Evolutionary conservation across 2,113 vertebrate species (phyloP).

Genomic region (Ceratotherium simum): DNA sequence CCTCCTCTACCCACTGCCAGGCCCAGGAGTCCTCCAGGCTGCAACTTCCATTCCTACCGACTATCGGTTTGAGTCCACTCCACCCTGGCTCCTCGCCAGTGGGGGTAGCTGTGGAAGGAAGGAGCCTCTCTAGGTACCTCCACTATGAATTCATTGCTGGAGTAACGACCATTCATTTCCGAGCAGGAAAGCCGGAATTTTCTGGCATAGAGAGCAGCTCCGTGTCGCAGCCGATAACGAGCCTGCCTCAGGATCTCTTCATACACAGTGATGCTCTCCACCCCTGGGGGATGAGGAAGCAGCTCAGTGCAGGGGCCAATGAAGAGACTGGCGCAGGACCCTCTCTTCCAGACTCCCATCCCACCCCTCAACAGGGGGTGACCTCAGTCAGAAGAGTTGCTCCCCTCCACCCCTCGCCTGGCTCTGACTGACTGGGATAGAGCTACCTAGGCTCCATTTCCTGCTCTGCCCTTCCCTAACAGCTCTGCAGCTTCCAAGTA

Average conservation of each 20-base stretch:
- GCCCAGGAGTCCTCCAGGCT: neutral
- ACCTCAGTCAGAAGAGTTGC: neutral
- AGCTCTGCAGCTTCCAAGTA: neutral
- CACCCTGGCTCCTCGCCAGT: neutral
- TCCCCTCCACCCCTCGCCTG: rapidly evolving
- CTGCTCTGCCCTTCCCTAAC: neutral
- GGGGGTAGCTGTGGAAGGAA: neutral
- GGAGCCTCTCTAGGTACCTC: slow-evolving; percentile 88
- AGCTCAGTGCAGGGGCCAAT: neutral
- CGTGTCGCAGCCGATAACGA: slow-evolving; percentile 92
- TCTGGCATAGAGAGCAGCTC: slow-evolving; percentile 95
- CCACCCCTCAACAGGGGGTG: neutral
- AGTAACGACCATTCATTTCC: slow-evolving; percentile 98
- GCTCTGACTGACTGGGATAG: neutral
- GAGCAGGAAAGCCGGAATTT: slow-evolving; percentile 97
- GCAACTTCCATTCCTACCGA: neutral
- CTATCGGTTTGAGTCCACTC: neutral
- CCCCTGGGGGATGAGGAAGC: slow-evolving; percentile 84
- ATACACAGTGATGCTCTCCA: slow-evolving; percentile 97
- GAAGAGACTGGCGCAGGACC: neutral
- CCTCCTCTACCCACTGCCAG: neutral
- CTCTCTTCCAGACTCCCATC: neutral
- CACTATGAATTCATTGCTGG: slow-evolving; percentile 96
- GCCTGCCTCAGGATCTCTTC: slow-evolving; percentile 96
- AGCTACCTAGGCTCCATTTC: neutral